phyloP scores from a whole-genome alignment of 2,113 vertebrate genomes.

The Orycteropus afer region DNA sequence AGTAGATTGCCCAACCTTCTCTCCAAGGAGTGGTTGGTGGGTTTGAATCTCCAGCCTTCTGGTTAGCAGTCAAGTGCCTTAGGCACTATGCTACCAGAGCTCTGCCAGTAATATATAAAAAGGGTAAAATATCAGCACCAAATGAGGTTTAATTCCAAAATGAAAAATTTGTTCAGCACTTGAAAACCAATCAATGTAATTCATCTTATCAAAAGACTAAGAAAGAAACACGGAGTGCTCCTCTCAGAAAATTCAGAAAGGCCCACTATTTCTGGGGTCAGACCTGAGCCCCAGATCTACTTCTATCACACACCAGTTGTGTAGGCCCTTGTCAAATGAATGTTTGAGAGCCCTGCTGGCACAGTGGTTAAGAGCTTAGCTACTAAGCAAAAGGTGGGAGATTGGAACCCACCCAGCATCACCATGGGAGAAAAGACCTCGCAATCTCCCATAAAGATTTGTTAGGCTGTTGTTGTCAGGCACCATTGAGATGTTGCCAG shows the following conservation, averaged over 20 bases:
- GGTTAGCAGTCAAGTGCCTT: no score
- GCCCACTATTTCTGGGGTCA: neutral
- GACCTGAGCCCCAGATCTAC: neutral
- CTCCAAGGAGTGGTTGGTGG: no score
- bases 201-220: neutral
- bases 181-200: neutral
- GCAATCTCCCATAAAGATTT: neutral
- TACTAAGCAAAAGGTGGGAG: neutral
- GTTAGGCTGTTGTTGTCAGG: no score
- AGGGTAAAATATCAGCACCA: neutral
- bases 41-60: no score
- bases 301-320: neutral
- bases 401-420: neutral
- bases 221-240: neutral
- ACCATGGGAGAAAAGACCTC: neutral
- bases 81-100: no score
- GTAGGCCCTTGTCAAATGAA: neutral
- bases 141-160: neutral
- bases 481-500: no score
- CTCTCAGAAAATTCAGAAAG: neutral
- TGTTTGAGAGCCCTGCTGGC: neutral
- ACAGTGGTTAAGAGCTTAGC: neutral
- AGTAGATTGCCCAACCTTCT: no score
- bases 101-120: neutral
- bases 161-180: neutral